Evolutionary conservation across 2,888 invertebrate genomes (phyloP).

Genomic region (Latrodectus elegans): DNA sequence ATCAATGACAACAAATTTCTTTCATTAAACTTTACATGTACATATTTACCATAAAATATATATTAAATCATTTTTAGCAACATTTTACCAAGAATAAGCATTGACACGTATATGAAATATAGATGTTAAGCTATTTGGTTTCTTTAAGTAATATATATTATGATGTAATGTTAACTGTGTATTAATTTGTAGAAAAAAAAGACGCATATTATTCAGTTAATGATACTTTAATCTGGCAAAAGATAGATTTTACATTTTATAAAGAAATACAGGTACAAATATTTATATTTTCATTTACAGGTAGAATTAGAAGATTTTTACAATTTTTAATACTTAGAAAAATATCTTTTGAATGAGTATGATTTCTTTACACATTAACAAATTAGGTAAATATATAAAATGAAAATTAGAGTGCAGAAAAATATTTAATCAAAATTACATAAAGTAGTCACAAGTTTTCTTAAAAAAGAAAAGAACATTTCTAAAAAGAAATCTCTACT

Average conservation of each 20-base stretch:
- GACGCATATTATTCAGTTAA: too few relatives aligned
- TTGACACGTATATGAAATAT: too few relatives aligned
- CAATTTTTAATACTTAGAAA: conserved; percentile 41
- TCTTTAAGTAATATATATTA: too few relatives aligned
- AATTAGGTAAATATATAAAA: background rate
- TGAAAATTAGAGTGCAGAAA: background rate
- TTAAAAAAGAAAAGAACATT: background rate
- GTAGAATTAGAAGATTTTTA: conserved; percentile 27
- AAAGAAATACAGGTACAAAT: conserved; percentile 58
- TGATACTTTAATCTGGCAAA: conserved; percentile 48
- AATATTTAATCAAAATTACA: background rate
- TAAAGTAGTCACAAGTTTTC: background rate
- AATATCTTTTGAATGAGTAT: conserved; percentile 32
- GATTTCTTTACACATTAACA: background rate
- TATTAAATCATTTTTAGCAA: too few relatives aligned
- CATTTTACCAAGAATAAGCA: too few relatives aligned
- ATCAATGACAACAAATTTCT: too few relatives aligned
- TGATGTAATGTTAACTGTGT: too few relatives aligned
- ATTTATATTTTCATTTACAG: conserved; percentile 38
- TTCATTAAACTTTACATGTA: too few relatives aligned
- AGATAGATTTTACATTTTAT: conserved; percentile 55
- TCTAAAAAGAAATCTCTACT: background rate
- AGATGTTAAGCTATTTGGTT: too few relatives aligned
- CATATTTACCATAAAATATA: too few relatives aligned
- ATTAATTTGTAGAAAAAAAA: too few relatives aligned